A percentile compares a stretch with the other conserved stretches of the same genome.
These are phyloP conservation scores for Eulemur coronatus DNA, from an alignment of 2,797 vertebrate genomes.

Conservation along the genomic window DNA sequence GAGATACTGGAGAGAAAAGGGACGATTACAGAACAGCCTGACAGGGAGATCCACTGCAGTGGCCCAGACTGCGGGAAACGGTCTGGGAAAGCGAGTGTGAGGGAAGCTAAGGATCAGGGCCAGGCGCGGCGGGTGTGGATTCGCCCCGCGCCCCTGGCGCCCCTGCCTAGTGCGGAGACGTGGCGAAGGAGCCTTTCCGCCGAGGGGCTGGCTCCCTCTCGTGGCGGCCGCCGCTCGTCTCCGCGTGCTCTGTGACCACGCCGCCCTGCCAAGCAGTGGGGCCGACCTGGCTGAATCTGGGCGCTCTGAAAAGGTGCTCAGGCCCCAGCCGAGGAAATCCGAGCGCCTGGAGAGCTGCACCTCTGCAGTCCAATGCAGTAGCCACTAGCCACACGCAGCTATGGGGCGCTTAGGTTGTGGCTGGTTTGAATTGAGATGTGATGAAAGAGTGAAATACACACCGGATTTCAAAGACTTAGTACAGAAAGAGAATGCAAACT, in stretches of 20 bases:
- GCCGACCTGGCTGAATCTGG: too few relatives aligned
- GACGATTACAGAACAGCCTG: not conserved
- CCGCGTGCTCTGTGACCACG: not conserved
- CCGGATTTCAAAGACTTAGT: not conserved
- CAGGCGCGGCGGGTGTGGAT: not conserved
- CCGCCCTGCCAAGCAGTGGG: accelerated
- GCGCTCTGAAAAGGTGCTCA: not conserved
- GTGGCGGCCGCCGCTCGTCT: slow-evolving; percentile 16
- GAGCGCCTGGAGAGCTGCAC: not conserved
- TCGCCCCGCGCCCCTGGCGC: not conserved
- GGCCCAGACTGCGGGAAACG: not conserved
- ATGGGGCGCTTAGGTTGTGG: not conserved
- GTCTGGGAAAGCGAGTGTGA: not conserved
- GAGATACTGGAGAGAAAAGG: not conserved
- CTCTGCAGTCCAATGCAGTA: not conserved
- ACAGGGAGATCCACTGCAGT: not conserved
- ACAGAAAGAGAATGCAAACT: not conserved
- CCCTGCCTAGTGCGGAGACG: accelerated
- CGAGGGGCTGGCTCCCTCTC: slow-evolving; percentile 63
- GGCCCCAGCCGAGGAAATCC: not conserved
- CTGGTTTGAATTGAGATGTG: not conserved
- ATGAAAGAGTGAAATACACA: not conserved
- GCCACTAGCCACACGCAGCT: not conserved
- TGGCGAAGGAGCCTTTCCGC: not conserved
- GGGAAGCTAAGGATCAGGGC: not conserved